Percentiles rank a stretch among this genome's conserved stretches.
Evolutionary conservation across 1,140 invertebrate species (phyloP).

Genomic region (Trypoxylus dichotomus): DNA sequence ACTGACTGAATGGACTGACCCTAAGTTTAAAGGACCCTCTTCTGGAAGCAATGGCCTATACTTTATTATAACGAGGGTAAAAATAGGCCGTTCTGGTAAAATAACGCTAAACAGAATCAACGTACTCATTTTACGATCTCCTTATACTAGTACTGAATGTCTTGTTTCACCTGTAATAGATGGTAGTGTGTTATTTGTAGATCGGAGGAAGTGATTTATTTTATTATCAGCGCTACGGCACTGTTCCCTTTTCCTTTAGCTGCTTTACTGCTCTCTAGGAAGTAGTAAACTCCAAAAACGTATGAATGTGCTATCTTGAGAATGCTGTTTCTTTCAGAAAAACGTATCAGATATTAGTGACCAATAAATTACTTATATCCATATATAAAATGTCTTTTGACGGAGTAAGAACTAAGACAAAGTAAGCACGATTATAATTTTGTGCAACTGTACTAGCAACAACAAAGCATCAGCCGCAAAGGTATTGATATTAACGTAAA

Average conservation of each 20-base stretch:
- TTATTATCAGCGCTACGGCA: neutral
- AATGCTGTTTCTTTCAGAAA: neutral
- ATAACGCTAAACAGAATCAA: slow-evolving; percentile 3
- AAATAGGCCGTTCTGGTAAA: neutral
- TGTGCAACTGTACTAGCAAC: no score
- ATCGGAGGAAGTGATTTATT: neutral
- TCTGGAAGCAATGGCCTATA: neutral
- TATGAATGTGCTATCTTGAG: neutral
- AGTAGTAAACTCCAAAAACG: neutral
- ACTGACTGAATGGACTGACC: neutral
- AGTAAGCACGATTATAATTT: no score
- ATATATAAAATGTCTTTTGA: no score
- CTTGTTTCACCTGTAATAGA: neutral
- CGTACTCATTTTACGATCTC: neutral
- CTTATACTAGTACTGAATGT: neutral
- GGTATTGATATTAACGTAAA: no score
- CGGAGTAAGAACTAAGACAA: no score
- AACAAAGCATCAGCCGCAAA: no score
- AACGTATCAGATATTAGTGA: no score
- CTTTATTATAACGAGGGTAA: slow-evolving; percentile 7
- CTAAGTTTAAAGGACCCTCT: neutral
- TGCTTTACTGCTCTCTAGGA: neutral
- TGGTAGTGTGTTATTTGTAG: neutral
- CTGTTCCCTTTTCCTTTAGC: neutral
- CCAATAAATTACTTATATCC: no score